Evolutionary conservation across 2,888 invertebrate genomes (phyloP), one percentile per base, ranked within the genome.

Genomic region (Watsonalla binaria): DNA sequence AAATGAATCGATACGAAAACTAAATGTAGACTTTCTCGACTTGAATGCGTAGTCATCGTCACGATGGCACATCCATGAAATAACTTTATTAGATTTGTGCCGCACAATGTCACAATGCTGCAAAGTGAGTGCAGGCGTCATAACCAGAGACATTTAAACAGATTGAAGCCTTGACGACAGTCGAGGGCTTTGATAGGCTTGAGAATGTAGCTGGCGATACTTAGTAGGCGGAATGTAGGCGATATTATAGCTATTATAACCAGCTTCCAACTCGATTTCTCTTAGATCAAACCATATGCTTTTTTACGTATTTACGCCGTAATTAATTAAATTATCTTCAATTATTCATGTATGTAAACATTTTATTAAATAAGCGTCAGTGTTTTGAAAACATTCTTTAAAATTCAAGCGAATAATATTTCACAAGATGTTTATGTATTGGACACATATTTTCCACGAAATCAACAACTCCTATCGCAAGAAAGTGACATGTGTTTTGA

Each of bases 161-260:
- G 54, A 61, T 58, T 51, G 50, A 52, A 55, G 57, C 53, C 58
- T 67, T 62, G 66, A 62, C 59, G 60, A 51, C 61, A 58, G 56
- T 59, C 52, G 58, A 61, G 61, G 58, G 55, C 61, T 51, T 37
- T 37, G 37, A 39, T 42, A 11, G 15, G 14, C 35, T 39, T 55
- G 56, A 61, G 57, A 62, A 55, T 62, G 51, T 45, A 48, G 14
- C 33, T 58, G 52, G 47, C 47, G 53, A 42, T 45, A n/a, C n/a
- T n/a, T n/a, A 46, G 81, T 81, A 71, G 81, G 82, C 66, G 75
- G 66, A 51, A 67, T 66, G 82, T 80, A 78, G 82, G 80, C 78
- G 78, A 70, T 57, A 56, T 55, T 59, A 63, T 61, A 63, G 61
- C 59, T 62, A 61, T 61, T 63, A 64, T 63, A 68, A 57, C 61